phyloP scores from a whole-genome alignment of 92 coral and sea anemone genomes.

The Porites evermanni region DNA sequence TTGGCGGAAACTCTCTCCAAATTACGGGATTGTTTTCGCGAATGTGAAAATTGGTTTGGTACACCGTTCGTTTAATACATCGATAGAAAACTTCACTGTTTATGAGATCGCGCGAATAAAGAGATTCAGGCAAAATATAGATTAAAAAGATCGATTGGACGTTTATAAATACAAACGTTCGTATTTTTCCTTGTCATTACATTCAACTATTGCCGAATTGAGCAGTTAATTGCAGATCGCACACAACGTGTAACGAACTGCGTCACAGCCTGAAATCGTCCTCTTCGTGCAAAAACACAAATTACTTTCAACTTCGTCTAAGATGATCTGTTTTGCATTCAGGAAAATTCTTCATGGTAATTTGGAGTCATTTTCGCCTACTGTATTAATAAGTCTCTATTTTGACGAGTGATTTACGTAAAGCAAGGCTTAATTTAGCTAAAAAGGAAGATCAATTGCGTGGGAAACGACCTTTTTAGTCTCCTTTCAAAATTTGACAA shows the following conservation, averaged over 20 bases:
- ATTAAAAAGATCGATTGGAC: neutral
- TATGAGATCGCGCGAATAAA: neutral
- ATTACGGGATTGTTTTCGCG: slow-evolving; percentile 28
- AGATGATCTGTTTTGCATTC: slow-evolving; percentile 23
- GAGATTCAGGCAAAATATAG: neutral
- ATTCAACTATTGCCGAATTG: slow-evolving; percentile 38
- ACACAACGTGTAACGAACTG: slow-evolving; percentile 30
- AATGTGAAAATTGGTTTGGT: slow-evolving; percentile 36
- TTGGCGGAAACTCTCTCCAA: slow-evolving; percentile 26
- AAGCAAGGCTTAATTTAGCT: slow-evolving; percentile 37
- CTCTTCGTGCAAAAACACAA: slow-evolving; percentile 1
- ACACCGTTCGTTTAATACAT: slow-evolving; percentile 1
- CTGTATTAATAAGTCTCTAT: slow-evolving; percentile 7
- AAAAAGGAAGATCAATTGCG: slow-evolving; percentile 49
- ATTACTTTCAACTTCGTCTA: slow-evolving; percentile 1
- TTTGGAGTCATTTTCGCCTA: slow-evolving; percentile 32
- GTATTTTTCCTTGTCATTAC: neutral
- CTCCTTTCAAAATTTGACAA: slow-evolving; percentile 41
- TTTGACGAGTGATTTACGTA: slow-evolving; percentile 37
- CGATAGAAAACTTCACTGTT: slow-evolving; percentile 13
- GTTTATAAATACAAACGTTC: neutral
- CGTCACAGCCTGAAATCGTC: slow-evolving; percentile 28
- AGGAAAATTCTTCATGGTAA: slow-evolving; percentile 13
- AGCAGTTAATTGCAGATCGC: slow-evolving; percentile 51
- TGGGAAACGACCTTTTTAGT: slow-evolving; percentile 41